Percentiles rank a stretch among this genome's conserved stretches.
Conservation (phyloP, 2,113 vertebrate genomes). For the Equus quagga region DNA sequence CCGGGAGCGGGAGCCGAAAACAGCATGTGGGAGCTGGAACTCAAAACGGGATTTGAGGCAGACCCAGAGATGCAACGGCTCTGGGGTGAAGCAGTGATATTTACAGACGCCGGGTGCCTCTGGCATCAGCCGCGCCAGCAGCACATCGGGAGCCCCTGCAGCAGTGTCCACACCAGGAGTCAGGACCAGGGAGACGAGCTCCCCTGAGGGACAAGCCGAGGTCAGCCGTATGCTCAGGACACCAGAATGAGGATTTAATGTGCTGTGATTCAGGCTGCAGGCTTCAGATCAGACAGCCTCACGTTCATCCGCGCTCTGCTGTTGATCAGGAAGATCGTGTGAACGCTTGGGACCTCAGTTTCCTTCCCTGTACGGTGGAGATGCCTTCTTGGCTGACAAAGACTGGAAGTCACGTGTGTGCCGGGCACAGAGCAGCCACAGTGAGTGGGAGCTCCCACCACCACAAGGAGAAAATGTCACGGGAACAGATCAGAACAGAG, state of each 20-base stretch:
- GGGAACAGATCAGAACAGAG: not conserved
- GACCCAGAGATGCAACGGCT: not conserved
- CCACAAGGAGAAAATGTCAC: not conserved
- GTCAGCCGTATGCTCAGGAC: not conserved
- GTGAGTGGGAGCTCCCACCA: not conserved
- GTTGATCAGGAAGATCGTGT: not conserved
- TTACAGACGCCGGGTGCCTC: not conserved
- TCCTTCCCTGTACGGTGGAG: not conserved
- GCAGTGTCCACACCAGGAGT: not conserved
- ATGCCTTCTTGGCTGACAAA: not conserved
- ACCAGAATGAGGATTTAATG: not conserved
- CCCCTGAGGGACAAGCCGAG: constrained; percentile 2
- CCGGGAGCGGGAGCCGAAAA: not conserved
- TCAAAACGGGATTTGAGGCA: not conserved
- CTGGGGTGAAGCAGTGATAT: not conserved
- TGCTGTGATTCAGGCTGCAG: not conserved
- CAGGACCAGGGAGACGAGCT: not conserved
- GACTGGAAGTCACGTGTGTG: not conserved
- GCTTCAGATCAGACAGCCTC: not conserved
- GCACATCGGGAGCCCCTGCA: not conserved
- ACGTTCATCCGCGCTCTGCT: not conserved
- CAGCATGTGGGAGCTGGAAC: not conserved
- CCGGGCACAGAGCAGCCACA: not conserved
- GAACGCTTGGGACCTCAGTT: not conserved
- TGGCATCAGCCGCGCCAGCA: not conserved